phyloP scores from a whole-genome alignment of 2,797 vertebrate species.

The Enteromius mattozi region DNA sequence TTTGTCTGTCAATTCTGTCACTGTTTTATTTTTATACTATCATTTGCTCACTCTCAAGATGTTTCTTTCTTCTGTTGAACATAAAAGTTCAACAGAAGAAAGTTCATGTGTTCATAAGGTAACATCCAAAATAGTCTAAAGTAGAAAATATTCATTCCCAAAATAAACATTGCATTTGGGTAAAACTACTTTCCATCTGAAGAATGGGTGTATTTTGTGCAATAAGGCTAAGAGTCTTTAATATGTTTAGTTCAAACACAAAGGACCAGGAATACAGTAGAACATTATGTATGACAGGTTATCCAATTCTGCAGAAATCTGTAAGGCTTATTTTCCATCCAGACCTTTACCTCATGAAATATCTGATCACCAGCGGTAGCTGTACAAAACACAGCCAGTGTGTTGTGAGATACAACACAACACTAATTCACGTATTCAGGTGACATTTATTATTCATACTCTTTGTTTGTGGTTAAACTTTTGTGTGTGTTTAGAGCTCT shows the following conservation, averaged over 20 bases:
- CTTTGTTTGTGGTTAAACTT: conserved; percentile 13
- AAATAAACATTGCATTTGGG: no score
- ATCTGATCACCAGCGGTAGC: not conserved
- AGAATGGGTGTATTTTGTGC: no score
- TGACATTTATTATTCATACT: not conserved
- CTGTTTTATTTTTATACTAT: no score
- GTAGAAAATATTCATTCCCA: no score
- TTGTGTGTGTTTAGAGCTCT: conserved; percentile 81
- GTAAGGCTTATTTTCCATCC: not conserved
- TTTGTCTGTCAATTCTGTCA: no score
- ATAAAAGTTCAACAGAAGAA: no score
- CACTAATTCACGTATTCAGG: not conserved
- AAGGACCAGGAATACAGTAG: not conserved
- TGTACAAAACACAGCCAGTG: not conserved
- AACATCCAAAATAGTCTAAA: no score
- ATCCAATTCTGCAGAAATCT: not conserved
- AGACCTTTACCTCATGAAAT: not conserved
- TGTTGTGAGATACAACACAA: not conserved
- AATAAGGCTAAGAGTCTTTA: not conserved
- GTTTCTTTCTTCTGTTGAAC: no score
- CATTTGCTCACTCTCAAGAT: no score
- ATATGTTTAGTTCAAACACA: not conserved
- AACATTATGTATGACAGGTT: not conserved
- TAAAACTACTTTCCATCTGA: no score
- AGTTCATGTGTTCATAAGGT: no score